Evolutionary conservation across 1,140 invertebrate genomes (phyloP).

Genomic region (Sinella curviseta): DNA sequence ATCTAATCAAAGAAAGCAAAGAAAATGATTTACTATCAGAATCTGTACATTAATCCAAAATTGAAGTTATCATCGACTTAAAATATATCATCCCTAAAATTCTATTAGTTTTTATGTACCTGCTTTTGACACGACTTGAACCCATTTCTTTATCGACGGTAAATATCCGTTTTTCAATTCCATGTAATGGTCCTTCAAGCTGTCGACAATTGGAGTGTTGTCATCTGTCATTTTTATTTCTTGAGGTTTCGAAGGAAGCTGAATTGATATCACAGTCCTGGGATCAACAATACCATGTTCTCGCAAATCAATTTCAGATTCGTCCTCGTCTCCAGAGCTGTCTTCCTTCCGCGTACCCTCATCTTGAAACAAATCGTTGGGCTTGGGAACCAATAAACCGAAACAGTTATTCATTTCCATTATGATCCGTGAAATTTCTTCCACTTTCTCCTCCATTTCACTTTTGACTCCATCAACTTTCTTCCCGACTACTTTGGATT

Average conservation of each 20-base stretch:
- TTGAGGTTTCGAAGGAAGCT: background rate
- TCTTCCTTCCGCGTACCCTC: slow-evolving; percentile 23
- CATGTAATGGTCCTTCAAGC: slow-evolving; percentile 49
- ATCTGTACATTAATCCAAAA: background rate
- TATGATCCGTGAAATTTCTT: slow-evolving; percentile 50
- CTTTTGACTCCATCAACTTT: slow-evolving; percentile 47
- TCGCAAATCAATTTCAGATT: slow-evolving; percentile 41
- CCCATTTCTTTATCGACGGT: slow-evolving; percentile 51
- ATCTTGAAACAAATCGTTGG: slow-evolving; percentile 51
- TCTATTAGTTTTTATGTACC: slow-evolving; percentile 26
- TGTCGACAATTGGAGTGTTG: slow-evolving; percentile 52
- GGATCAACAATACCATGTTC: slow-evolving; percentile 48
- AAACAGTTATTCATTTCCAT: slow-evolving; percentile 52
- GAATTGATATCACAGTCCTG: slow-evolving; percentile 38
- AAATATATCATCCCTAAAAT: no score
- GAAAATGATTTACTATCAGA: no score
- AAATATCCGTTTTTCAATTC: slow-evolving; percentile 51
- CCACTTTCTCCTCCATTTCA: slow-evolving; percentile 50
- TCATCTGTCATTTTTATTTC: slow-evolving; percentile 49
- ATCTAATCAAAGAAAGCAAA: background rate
- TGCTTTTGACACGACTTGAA: slow-evolving; percentile 49
- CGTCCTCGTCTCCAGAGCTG: slow-evolving; percentile 32
- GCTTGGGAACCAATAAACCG: slow-evolving; percentile 51
- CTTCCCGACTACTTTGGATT: slow-evolving; percentile 31
- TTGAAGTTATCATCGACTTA: background rate